Evolutionary conservation across 1,140 invertebrate genomes (phyloP).

Genomic region (Pygmarrhopalites habei): DNA sequence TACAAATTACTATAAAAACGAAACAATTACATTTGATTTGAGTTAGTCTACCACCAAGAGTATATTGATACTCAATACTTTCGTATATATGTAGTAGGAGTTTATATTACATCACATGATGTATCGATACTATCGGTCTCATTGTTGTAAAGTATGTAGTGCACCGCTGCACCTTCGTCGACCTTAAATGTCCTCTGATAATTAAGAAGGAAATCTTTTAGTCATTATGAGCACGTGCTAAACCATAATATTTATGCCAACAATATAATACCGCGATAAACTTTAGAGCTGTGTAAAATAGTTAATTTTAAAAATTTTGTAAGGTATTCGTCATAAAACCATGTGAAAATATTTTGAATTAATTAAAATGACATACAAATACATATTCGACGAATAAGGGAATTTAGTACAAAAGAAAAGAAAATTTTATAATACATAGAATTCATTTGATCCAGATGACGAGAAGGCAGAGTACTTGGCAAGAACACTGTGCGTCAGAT

Average conservation of each 20-base stretch:
- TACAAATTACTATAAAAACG: no score
- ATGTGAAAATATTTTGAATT: neutral
- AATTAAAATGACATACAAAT: neutral
- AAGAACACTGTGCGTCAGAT: conserved; percentile 23
- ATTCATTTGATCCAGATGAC: conserved; percentile 6
- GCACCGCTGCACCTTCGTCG: no score
- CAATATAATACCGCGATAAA: neutral
- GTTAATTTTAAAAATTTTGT: neutral
- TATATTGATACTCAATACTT: no score
- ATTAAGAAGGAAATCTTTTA: neutral
- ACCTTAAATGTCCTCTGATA: no score
- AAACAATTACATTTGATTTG: no score
- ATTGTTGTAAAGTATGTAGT: no score
- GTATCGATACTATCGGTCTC: no score
- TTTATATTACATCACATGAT: no score
- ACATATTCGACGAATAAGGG: neutral
- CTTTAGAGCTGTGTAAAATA: neutral
- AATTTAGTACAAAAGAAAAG: neutral
- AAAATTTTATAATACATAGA: conserved; percentile 9
- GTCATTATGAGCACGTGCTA: neutral
- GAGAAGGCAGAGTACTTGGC: conserved; percentile 26
- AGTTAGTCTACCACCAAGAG: no score
- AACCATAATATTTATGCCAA: neutral
- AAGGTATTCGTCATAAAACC: neutral
- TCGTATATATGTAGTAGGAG: no score